Percentiles rank a stretch among this genome's conserved stretches.
Evolutionary conservation across 2,797 vertebrate genomes (phyloP).

Genomic region (Psittacula derbiana): DNA sequence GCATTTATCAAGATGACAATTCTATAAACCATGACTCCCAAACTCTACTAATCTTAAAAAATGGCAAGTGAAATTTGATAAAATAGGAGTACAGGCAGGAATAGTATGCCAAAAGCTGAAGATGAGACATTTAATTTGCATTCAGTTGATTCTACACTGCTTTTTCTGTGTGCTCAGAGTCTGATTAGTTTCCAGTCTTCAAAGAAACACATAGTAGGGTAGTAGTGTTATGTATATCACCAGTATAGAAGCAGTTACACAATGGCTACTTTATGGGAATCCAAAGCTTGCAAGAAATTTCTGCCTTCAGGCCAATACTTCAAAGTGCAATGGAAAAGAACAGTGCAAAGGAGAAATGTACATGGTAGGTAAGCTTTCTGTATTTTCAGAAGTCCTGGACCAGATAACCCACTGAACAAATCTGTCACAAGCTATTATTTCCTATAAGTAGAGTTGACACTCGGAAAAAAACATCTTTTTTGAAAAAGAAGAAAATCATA

Average conservation of each 20-base stretch:
- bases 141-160: not conserved
- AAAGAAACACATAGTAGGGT: not conserved
- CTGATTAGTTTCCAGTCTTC: not conserved
- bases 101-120: slow-evolving; percentile 14
- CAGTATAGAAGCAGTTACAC: not conserved
- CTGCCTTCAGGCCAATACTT: not conserved
- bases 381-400: not conserved
- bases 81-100: not conserved
- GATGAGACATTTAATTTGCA: slow-evolving; percentile 11
- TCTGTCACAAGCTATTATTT: not conserved
- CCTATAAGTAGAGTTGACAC: not conserved
- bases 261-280: not conserved
- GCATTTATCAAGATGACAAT: slow-evolving; percentile 42
- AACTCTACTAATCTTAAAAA: slow-evolving; percentile 38
- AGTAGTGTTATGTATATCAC: not conserved
- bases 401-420: not conserved
- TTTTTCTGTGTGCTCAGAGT: not conserved
- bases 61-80: slow-evolving; percentile 15
- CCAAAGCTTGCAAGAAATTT: not conserved
- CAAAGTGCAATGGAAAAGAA: not conserved
- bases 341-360: not conserved
- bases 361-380: not conserved
- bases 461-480: not conserved
- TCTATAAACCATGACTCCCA: slow-evolving; percentile 5
- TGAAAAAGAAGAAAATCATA: not conserved